Base-by-base conservation (phyloP, 2,113 vertebrate species). In the Nesoenas mayeri region DNA sequence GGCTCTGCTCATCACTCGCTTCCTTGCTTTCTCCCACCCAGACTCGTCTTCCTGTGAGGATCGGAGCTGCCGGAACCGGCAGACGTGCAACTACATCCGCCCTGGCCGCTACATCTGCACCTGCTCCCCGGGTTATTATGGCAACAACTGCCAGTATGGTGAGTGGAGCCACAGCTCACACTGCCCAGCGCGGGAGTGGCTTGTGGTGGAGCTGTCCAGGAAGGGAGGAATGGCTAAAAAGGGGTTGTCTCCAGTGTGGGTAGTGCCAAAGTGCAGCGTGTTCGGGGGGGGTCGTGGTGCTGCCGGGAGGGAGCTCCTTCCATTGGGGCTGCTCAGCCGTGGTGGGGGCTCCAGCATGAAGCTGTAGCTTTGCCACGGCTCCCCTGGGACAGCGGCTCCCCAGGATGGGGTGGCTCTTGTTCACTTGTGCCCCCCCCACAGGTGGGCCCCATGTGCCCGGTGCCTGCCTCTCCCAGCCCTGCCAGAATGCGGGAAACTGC, bases 141-240 rank as follows among this genome's bases (percentile, higher is more conserved):
- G 98, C 38, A 98, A 97, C 91, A 96, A 98, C 91, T 98, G 98
- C 95, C 98, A 99, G 96, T 98, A 98, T n/a, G 98, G 97, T 97
- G 75, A 81, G 94, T 24, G 32, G n/a, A n/a, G 31, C 8, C 4
- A 4, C 2, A 2, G 25, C 42, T 84, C 0, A 0, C 17, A 15
- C 61, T 34, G 74, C 82, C 50, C 3, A 9, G 20, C 47, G 4
- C 1, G 3, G 70, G 42, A 54, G 2, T 25, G 7, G 36, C 13
- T 38, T 50, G 26, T 1, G 12, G 51, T 65, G 20, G 5, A 81
- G 16, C 60, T 1, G 16, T 29, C 38, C 1, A 4, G 64, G 34
- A 77, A 24, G 18, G 34, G 44, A 21, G 3, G 10, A 47, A 32
- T 17, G 15, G 48, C 42, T 91, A 25, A 48, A 38, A 44, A 58